Evolutionary conservation across 1,140 invertebrate genomes (phyloP), one percentile per base, ranked within the genome.

Genomic region (Drosophila sucinea): DNA sequence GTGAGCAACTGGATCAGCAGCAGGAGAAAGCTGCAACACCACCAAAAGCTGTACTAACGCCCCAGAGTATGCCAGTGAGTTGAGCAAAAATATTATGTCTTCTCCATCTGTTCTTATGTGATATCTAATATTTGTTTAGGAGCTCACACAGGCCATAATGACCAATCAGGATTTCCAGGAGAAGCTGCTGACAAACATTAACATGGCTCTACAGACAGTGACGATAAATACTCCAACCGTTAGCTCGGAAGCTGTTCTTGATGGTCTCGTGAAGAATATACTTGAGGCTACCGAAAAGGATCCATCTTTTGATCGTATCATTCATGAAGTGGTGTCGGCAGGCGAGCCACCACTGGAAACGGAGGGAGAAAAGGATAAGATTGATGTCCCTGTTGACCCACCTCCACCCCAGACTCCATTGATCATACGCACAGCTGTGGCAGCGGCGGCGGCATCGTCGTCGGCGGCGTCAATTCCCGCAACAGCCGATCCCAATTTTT

Each of bases 221-320:
- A 81, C 78, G 7, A 63, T 89, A 5, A 77, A 62, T 57, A 60
- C 67, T 44, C 80, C 84, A 0, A 38, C 58, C 0, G 55, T 90
- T 0, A 72, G 77, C 60, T 61, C 70, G 2, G 78, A 85, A n/a
- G 67, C 81, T 1, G 58, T 92, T 38, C 41, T 92, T 2, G 80
- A 92, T 64, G 68, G 84, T 38, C 64, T 92, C 60, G 81, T 92
- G 0, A 78, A 80, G 44, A 90, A 91, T 38, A 90, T 92, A 57
- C 38, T 92, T 27, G 84, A 91, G 56, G 90, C 83, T 3, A 92
- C 91, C 2, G 91, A 92, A 56, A 90, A 82, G 55, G 91, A 92
- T 76, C 91, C 91, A 30, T 79, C 76, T 5, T 92, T 92, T 60
- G 91, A 92, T 70, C 81, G 74, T 29, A 73, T 92, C 5, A 65